These are phyloP conservation scores for Silurus meridionalis DNA, from an alignment of 2,113 vertebrate species.

Conservation along the genomic window DNA sequence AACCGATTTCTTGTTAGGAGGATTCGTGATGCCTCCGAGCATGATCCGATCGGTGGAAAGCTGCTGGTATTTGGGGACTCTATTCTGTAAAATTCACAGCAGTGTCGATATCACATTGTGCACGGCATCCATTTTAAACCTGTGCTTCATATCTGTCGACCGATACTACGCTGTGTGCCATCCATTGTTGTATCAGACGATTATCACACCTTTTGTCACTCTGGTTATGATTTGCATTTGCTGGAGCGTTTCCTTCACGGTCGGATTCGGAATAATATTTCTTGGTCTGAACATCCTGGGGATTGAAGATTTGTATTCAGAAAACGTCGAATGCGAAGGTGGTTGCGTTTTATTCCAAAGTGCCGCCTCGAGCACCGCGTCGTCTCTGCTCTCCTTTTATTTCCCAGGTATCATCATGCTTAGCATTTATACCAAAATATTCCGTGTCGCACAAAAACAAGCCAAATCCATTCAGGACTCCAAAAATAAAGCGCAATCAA, in stretches of 20 bases:
- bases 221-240: conserved; percentile 71
- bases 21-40: conserved; percentile 57
- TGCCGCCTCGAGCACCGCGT: conserved; percentile 66
- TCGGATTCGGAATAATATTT: conserved; percentile 80
- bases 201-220: conserved; percentile 67
- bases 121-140: conserved; percentile 52
- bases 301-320: conserved; percentile 66
- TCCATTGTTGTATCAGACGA: conserved; percentile 73
- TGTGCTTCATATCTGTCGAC: conserved; percentile 58
- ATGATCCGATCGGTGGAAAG: conserved; percentile 51
- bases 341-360: conserved; percentile 75
- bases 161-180: conserved; percentile 58
- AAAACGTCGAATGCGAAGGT: conserved; percentile 64
- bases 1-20: conserved; percentile 52
- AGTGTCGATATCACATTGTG: conserved; percentile 56
- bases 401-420: conserved; percentile 78
- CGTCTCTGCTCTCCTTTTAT: conserved; percentile 76
- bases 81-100: conserved; percentile 60
- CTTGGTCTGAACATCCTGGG: conserved; percentile 77
- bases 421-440: conserved; percentile 78
- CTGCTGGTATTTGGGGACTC: conserved; percentile 57
- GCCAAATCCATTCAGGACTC: conserved; percentile 70
- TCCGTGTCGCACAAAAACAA: conserved; percentile 73
- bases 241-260: conserved; percentile 75
- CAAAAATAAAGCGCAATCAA: conserved; percentile 48